Conservation (phyloP, 2,888 invertebrate genomes). For the Danaus chrysippus region DNA sequence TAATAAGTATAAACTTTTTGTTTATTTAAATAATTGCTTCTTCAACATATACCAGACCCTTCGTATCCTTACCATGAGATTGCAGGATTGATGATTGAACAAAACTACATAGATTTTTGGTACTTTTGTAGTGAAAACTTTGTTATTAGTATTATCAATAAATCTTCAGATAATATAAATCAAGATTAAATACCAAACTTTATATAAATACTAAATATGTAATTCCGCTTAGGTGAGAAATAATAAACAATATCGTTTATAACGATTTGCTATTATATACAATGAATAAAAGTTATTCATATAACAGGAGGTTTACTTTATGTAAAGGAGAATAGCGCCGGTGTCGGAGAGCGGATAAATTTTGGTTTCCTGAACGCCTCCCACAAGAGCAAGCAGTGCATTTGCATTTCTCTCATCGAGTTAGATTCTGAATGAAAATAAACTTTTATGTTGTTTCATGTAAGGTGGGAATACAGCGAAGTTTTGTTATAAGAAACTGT, state of each 20-base stretch:
- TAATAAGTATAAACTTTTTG: no score
- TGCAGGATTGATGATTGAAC: no score
- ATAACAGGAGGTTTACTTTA: constrained; percentile 23
- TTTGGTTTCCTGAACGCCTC: constrained; percentile 26
- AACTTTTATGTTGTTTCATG: constrained; percentile 9
- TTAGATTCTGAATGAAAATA: constrained; percentile 17
- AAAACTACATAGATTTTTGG: no score
- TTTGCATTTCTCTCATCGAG: constrained; percentile 29
- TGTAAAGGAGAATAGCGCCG: constrained; percentile 28
- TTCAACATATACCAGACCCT: no score
- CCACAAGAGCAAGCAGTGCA: constrained; percentile 26
- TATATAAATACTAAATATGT: no score
- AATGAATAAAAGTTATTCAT: neutral
- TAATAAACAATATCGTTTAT: neutral
- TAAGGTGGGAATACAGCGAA: neutral
- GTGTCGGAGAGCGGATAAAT: constrained; percentile 30
- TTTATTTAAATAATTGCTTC: no score
- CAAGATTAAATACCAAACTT: no score
- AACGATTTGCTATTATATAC: neutral
- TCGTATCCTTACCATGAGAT: no score
- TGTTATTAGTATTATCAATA: no score
- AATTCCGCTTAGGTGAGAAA: neutral
- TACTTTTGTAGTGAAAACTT: no score
- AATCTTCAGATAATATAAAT: no score
- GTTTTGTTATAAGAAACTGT: no score